phyloP scores from a whole-genome alignment of 64 coral and sea anemone species.

The Stichodactyla mertensii region DNA sequence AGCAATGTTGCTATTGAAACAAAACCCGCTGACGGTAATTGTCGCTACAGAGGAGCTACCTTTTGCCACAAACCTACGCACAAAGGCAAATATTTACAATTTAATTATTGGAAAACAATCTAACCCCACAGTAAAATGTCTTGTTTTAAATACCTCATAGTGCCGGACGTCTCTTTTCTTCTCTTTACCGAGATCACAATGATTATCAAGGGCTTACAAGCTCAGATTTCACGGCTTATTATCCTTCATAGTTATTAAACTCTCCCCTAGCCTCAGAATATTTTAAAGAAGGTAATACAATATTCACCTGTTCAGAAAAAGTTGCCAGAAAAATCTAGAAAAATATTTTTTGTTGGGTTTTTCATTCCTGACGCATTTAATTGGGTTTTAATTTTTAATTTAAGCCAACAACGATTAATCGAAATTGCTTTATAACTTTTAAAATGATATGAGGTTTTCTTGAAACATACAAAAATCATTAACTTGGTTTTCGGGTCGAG shows the following conservation, averaged over 20 bases:
- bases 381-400: too few species aligned
- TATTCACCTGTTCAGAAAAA: too few species aligned
- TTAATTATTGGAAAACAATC: background rate
- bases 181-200: background rate
- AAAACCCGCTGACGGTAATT: background rate
- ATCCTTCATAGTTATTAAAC: background rate
- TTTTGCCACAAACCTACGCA: background rate
- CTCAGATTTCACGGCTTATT: background rate
- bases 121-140: background rate
- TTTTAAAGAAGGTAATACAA: background rate
- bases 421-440: too few species aligned
- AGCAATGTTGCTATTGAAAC: background rate
- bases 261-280: background rate
- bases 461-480: too few species aligned
- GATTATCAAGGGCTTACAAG: background rate
- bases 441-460: too few species aligned
- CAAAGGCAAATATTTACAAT: too few species aligned
- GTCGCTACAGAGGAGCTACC: background rate
- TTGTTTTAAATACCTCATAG: background rate
- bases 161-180: background rate
- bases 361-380: too few species aligned
- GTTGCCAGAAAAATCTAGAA: too few species aligned
- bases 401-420: too few species aligned
- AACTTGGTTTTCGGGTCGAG: too few species aligned
- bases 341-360: too few species aligned